A percentile compares a stretch with the other conserved stretches of the same genome.
Conservation (phyloP, 2,888 invertebrate species). For the Diaphora mendica region DNA sequence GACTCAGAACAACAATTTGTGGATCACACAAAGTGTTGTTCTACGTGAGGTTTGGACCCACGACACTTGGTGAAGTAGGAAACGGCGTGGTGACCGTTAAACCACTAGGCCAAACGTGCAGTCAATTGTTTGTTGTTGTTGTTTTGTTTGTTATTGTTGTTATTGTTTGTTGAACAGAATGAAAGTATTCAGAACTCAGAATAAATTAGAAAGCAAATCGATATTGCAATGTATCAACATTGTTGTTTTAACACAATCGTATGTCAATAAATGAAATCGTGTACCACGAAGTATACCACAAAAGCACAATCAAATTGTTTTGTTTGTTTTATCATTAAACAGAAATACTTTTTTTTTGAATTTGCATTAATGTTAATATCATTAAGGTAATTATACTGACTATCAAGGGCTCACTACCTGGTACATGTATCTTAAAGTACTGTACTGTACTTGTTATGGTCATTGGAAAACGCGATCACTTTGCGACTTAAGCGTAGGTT, state of each 20-base stretch:
- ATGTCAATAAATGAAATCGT: neutral
- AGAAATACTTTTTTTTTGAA: neutral
- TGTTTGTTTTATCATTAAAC: neutral
- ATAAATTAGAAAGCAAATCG: constrained; percentile 6
- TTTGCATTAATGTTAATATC: neutral
- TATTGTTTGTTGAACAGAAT: neutral
- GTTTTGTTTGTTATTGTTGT: too few species aligned
- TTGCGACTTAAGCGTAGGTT: neutral
- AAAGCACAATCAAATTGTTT: neutral
- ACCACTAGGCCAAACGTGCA: too few species aligned
- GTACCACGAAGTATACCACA: neutral
- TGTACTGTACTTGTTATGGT: neutral
- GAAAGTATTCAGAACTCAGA: neutral
- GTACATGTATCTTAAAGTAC: neutral
- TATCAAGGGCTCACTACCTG: neutral
- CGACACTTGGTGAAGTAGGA: too few species aligned
- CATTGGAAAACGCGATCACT: neutral
- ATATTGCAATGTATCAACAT: neutral
- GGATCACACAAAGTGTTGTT: too few species aligned
- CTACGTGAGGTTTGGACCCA: too few species aligned
- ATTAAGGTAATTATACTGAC: neutral
- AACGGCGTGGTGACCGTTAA: too few species aligned
- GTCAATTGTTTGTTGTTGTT: too few species aligned
- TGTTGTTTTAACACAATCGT: neutral
- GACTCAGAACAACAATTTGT: too few species aligned